Percentiles rank a stretch among this genome's conserved stretches.
Evolutionary conservation across 2,888 invertebrate genomes (phyloP).

Genomic region (Hedya salicella): DNA sequence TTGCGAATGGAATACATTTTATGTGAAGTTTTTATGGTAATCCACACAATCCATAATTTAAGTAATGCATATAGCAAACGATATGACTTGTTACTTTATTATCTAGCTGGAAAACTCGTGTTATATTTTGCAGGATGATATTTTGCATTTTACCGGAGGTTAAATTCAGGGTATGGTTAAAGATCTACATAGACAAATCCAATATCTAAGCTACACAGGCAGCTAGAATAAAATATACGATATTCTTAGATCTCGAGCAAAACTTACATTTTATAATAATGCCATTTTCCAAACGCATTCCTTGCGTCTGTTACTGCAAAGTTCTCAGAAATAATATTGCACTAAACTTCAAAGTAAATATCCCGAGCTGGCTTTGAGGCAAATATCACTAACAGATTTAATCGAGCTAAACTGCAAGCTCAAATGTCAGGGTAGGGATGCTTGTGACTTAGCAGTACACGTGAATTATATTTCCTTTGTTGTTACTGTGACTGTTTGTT

Average conservation of each 20-base stretch:
- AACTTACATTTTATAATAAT: constrained; percentile 9
- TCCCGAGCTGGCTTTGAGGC: constrained; percentile 12
- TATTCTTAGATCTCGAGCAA: background rate
- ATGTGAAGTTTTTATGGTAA: no score
- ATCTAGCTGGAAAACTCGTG: no score
- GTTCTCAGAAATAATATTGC: constrained; percentile 22
- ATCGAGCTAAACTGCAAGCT: constrained; percentile 16
- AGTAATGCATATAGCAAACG: no score
- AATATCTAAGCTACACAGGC: background rate
- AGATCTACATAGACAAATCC: background rate
- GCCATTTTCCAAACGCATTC: constrained; percentile 3
- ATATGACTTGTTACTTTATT: no score
- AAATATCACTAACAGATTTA: constrained; percentile 32
- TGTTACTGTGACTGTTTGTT: no score
- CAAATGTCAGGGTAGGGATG: constrained; percentile 26
- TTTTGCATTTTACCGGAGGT: no score
- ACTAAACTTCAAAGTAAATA: constrained; percentile 17
- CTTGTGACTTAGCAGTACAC: no score
- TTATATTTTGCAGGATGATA: no score
- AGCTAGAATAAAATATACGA: background rate
- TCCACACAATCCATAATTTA: no score
- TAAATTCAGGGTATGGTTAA: background rate
- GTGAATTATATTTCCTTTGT: no score
- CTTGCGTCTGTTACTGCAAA: background rate
- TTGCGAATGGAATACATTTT: no score